phyloP scores from a whole-genome alignment of 2,888 invertebrate species.

The Crocallis elinguaria region DNA sequence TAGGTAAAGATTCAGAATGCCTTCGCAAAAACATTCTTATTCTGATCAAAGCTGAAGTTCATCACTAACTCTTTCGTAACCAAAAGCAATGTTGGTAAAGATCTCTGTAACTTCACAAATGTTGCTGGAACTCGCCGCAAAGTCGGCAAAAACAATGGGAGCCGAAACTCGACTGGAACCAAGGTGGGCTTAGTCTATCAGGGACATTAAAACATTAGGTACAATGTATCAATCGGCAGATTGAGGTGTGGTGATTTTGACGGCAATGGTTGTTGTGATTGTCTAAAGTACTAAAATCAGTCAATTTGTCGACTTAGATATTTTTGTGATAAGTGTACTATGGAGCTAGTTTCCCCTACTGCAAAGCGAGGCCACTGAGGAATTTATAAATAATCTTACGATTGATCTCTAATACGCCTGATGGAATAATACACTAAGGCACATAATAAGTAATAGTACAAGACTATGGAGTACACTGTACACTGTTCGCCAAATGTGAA shows the following conservation, averaged over 20 bases:
- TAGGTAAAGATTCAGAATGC: not conserved
- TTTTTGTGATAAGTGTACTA: too few relatives aligned
- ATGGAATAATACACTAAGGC: too few relatives aligned
- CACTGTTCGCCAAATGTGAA: too few relatives aligned
- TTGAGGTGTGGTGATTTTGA: not conserved
- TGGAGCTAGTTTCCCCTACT: too few relatives aligned
- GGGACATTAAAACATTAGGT: conserved; percentile 10
- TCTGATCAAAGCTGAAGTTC: conserved; percentile 3
- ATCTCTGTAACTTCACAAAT: not conserved
- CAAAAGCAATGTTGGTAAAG: conserved; percentile 4
- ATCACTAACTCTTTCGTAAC: conserved; percentile 2
- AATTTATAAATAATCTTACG: too few relatives aligned
- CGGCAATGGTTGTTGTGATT: not conserved
- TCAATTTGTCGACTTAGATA: too few relatives aligned
- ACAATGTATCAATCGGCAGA: conserved; percentile 6
- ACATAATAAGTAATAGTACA: too few relatives aligned
- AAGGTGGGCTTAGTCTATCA: conserved; percentile 5
- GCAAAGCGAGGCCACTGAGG: too few relatives aligned
- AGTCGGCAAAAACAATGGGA: conserved; percentile 5
- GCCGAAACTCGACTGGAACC: not conserved
- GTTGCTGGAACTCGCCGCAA: conserved; percentile 2
- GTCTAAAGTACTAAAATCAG: too few relatives aligned
- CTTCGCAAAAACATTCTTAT: not conserved
- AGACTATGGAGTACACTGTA: too few relatives aligned
- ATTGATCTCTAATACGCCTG: too few relatives aligned